Evolutionary conservation across 2,888 invertebrate species (phyloP).

Genomic region (Cinara cedri): DNA sequence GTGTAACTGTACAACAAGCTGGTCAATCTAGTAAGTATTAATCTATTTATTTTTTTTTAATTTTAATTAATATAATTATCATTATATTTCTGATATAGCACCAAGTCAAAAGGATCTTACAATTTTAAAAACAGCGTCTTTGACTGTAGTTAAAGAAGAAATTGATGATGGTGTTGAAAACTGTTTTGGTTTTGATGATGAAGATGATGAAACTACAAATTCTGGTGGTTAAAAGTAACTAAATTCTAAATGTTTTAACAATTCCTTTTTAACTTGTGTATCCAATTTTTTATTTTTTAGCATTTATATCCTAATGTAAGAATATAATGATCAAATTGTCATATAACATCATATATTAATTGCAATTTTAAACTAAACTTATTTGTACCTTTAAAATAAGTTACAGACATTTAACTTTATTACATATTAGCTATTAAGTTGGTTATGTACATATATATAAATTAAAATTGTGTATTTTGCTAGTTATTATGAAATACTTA

Average conservation of each 20-base stretch:
- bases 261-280: conserved; percentile 32
- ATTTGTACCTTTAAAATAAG: not conserved
- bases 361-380: conserved; percentile 11
- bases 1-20: conserved; percentile 40
- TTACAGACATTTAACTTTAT: not conserved
- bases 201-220: conserved; percentile 59
- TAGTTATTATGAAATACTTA: conserved; percentile 8
- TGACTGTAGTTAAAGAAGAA: conserved; percentile 42
- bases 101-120: conserved; percentile 41
- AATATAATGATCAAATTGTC: conserved; percentile 36
- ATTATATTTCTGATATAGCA: conserved; percentile 14
- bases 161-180: conserved; percentile 72
- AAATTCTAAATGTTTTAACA: conserved; percentile 3
- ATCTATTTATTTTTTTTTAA: not conserved
- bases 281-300: conserved; percentile 20
- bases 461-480: conserved; percentile 16
- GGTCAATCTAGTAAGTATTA: conserved; percentile 31
- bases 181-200: conserved; percentile 83
- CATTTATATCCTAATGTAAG: conserved; percentile 1
- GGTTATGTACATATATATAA: not conserved
- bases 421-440: not conserved
- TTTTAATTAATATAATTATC: not conserved
- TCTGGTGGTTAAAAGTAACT: conserved; percentile 41
- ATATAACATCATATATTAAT: conserved; percentile 15
- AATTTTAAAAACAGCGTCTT: conserved; percentile 46